phyloP scores from a whole-genome alignment of 2,888 invertebrate genomes.

The Diadegma fenestrale region DNA sequence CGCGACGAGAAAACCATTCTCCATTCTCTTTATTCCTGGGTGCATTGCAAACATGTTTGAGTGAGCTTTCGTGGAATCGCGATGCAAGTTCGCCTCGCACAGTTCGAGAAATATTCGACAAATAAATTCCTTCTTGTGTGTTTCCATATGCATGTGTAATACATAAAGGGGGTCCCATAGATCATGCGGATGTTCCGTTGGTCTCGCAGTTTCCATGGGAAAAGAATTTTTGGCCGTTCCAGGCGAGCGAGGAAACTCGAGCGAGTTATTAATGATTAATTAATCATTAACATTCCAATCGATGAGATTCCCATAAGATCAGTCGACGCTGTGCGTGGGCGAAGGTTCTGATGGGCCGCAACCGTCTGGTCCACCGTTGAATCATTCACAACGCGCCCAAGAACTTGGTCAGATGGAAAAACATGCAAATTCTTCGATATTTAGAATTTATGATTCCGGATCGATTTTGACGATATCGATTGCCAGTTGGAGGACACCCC shows the following conservation, averaged over 20 bases:
- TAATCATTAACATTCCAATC: background rate
- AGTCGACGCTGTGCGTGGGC: background rate
- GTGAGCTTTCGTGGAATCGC: constrained; percentile 49
- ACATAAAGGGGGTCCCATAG: background rate
- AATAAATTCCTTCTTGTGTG: constrained; percentile 53
- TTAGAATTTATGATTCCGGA: background rate
- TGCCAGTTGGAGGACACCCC: background rate
- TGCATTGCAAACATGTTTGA: constrained; percentile 37
- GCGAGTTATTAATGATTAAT: background rate
- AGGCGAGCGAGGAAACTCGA: background rate
- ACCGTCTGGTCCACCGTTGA: background rate
- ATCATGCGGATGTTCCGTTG: too few species aligned
- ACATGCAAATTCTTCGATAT: background rate
- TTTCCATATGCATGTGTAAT: background rate
- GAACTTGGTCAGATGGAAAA: background rate
- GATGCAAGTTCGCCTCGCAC: constrained; percentile 9
- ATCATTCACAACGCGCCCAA: background rate
- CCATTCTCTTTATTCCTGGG: constrained; percentile 59
- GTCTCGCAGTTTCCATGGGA: background rate
- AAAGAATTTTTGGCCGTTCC: too few species aligned
- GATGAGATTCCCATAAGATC: background rate
- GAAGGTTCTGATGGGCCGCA: background rate
- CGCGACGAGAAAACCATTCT: constrained; percentile 53
- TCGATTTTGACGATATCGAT: background rate
- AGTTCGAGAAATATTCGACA: constrained; percentile 56